A percentile compares a stretch with the other conserved stretches of the same genome.
Evolutionary conservation across 2,888 invertebrate species (phyloP).

Genomic region (Eupithecia abbreviata): DNA sequence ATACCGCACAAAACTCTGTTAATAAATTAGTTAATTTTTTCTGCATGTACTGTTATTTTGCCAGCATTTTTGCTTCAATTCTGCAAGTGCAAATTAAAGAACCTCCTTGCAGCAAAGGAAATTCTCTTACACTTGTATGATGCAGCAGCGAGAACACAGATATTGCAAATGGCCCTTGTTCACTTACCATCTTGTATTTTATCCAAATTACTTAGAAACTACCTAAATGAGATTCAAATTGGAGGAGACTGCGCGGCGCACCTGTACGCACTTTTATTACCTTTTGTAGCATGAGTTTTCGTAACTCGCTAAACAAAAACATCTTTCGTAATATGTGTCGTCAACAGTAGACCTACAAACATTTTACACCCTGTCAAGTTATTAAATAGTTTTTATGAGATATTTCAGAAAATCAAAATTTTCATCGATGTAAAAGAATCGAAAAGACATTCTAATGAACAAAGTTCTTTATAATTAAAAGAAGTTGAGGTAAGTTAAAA

Average conservation of each 20-base stretch:
- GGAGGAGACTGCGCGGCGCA: slow-evolving; percentile 18
- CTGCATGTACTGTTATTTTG: neutral
- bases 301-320: slow-evolving; percentile 26
- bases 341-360: neutral
- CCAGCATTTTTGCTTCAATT: neutral
- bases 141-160: neutral
- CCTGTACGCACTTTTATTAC: slow-evolving; percentile 36
- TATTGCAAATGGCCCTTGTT: neutral
- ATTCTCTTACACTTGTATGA: neutral
- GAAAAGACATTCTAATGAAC: neutral
- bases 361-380: neutral
- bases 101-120: neutral
- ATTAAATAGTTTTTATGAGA: neutral
- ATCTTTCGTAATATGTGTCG: neutral
- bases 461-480: too few relatives aligned
- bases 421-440: neutral
- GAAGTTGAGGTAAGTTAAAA: too few relatives aligned
- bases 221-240: slow-evolving; percentile 31
- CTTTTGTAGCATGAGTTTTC: slow-evolving; percentile 29
- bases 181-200: slow-evolving; percentile 7
- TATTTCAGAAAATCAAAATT: neutral
- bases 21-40: neutral
- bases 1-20: neutral
- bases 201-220: slow-evolving; percentile 19
- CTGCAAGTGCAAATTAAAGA: neutral